These are phyloP conservation scores for Chionomys nivalis DNA, from an alignment of 2,113 vertebrate genomes.

Conservation along the genomic window DNA sequence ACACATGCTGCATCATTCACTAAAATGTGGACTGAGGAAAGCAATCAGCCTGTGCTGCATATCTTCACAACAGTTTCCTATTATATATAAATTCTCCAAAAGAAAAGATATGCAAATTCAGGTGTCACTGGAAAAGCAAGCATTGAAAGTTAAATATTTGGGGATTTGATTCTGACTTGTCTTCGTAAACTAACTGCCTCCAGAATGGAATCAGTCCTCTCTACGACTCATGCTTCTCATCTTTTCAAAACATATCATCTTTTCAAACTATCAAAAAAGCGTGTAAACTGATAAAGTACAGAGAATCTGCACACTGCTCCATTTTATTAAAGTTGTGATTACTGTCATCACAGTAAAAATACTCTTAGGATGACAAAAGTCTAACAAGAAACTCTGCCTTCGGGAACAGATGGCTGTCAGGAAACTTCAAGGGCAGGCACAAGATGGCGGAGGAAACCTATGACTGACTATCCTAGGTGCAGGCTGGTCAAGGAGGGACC, in stretches of 20 bases:
- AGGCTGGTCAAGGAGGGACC: background rate
- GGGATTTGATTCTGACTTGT: conserved; percentile 7
- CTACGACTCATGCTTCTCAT: background rate
- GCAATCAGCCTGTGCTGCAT: background rate
- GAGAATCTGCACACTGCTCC: background rate
- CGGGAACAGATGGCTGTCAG: background rate
- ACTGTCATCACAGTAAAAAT: conserved; percentile 27
- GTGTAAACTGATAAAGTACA: conserved; percentile 36
- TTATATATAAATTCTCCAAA: background rate
- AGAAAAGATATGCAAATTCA: background rate
- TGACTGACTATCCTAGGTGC: background rate
- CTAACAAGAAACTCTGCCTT: background rate
- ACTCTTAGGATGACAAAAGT: background rate
- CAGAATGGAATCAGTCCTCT: background rate
- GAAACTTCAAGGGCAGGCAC: background rate
- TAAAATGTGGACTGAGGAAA: conserved; percentile 39
- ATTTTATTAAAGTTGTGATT: conserved; percentile 48
- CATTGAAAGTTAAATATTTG: conserved; percentile 34
- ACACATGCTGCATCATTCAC: background rate
- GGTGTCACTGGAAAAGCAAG: background rate
- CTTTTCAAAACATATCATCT: conserved; percentile 12
- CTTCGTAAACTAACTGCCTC: background rate
- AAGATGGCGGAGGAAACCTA: background rate
- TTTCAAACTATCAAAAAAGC: conserved; percentile 15
- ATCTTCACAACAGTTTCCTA: conserved; percentile 10